Base-by-base conservation (phyloP, 2,888 invertebrate genomes). In the Parasteatoda lunata region DNA sequence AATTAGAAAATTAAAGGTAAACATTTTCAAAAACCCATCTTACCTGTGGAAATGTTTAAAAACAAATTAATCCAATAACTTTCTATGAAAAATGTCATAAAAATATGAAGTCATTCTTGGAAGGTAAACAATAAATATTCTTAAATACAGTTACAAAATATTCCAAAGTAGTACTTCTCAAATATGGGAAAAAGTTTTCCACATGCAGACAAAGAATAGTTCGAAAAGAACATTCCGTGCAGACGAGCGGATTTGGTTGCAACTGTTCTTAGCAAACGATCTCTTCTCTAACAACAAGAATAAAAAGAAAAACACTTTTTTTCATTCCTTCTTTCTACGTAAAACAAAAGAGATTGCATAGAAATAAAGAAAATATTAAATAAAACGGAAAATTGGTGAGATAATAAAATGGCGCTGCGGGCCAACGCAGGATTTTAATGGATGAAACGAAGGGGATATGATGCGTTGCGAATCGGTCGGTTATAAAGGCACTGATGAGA, bases 351-450 rank as follows among this genome's bases (percentile, higher is more conserved):
- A 64, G 64, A 30, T 65, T 69, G 5, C 59, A 78, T 75, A 68
- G 77, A 75, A 81, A 81, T 75, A 73, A 78, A 73, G 52, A 68
- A 15, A 64, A 78, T 52, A 84, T 77, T n/a, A 75, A 73, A 81
- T 48, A 15, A 52, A 73, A 71, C 47, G n/a, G 70, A 52, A 70
- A 78, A 69, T 52, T 71, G 70, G 66, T 45, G n/a, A 64, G 68
- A 84, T 79, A 70, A 76, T 76, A 78, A 84, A 75, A 78, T 66
- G 69, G 75, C 68, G 78, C 72, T 79, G 75, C 30, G 64, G 78
- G 78, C 73, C 54, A 64, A 30, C 30, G 30, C 59, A 64, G 73
- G 51, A 49, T 51, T 51, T 80, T 69, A 69, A 75, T 81, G 66
- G 81, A 30, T 30, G 30, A 30, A 30, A 30, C 66, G 72, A 47